A percentile compares a stretch with the other conserved stretches of the same genome.
These are phyloP conservation scores for Brachionus asplanchnoidis DNA, from an alignment of 1,140 invertebrate genomes.

Conservation along the genomic window DNA sequence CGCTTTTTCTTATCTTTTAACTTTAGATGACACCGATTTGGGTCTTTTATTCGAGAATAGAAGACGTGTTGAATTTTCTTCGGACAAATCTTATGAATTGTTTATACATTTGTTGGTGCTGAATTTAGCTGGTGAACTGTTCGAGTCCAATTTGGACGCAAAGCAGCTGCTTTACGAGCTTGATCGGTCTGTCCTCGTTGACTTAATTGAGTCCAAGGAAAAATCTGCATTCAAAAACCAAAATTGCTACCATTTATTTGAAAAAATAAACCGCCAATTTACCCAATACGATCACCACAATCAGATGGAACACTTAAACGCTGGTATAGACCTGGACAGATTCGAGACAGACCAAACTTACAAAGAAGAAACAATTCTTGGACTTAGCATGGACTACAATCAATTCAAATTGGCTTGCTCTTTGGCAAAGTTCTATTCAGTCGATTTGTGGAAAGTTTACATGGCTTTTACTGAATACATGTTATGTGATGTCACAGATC, in stretches of 20 bases:
- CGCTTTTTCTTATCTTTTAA: not conserved
- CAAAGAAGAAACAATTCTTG: conserved; percentile 31
- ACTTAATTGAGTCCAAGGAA: not conserved
- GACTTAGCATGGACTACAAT: conserved; percentile 6
- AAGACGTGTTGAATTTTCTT: not conserved
- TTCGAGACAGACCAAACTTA: conserved; percentile 32
- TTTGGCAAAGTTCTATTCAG: conserved; percentile 15
- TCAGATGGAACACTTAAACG: conserved; percentile 17
- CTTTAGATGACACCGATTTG: not conserved
- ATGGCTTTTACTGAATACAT: conserved; percentile 33
- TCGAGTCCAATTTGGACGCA: not conserved
- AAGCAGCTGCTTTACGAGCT: not conserved
- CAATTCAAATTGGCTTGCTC: conserved; percentile 31
- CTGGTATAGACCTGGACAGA: conserved; percentile 24
- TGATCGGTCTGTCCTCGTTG: not conserved
- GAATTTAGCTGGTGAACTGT: not conserved
- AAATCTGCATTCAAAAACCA: not conserved
- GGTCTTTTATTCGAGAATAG: not conserved
- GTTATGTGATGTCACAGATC: not conserved
- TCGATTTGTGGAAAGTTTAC: conserved; percentile 41
- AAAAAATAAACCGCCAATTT: not conserved
- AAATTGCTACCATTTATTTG: not conserved
- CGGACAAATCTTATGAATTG: conserved; percentile 21
- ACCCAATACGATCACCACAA: conserved; percentile 21
- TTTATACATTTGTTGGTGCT: not conserved